These are phyloP conservation scores for Xiphydria camelus DNA, from an alignment of 2,888 invertebrate genomes.

Conservation along the genomic window DNA sequence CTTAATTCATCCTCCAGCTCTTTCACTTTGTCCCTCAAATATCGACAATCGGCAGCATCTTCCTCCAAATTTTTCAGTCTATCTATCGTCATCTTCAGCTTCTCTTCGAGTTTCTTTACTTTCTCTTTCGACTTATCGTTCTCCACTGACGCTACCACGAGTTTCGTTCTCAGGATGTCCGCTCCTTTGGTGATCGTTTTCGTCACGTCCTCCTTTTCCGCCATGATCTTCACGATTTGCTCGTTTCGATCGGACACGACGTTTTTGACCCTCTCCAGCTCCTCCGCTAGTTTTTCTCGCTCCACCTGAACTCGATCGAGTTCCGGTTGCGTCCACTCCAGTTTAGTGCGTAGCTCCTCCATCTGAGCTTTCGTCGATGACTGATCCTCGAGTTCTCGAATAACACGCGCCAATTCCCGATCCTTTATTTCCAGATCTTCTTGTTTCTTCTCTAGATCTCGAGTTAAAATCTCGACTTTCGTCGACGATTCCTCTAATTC, in stretches of 20 bases:
- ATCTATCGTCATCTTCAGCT: neutral
- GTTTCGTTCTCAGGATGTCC: slow-evolving; percentile 12
- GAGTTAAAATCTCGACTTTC: slow-evolving; percentile 13
- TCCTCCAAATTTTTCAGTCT: neutral
- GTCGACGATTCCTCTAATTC: slow-evolving; percentile 13
- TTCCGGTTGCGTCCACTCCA: slow-evolving; percentile 13
- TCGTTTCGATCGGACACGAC: slow-evolving; percentile 20
- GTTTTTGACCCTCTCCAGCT: slow-evolving; percentile 19
- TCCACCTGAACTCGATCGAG: slow-evolving; percentile 17
- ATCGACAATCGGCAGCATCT: neutral
- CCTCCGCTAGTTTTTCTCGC: slow-evolving; percentile 18
- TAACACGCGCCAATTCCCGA: slow-evolving; percentile 14
- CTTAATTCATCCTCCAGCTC: slow-evolving; percentile 16
- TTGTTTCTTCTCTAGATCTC: slow-evolving; percentile 13
- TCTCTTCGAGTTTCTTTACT: neutral
- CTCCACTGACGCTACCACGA: slow-evolving; percentile 10
- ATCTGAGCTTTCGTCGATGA: slow-evolving; percentile 14
- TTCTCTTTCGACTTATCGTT: slow-evolving; percentile 12
- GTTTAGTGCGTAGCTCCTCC: slow-evolving; percentile 20
- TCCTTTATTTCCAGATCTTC: slow-evolving; percentile 11
- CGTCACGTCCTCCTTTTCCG: slow-evolving; percentile 18
- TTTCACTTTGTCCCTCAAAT: slow-evolving; percentile 13
- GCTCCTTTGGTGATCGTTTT: slow-evolving; percentile 13
- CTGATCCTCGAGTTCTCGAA: slow-evolving; percentile 15
- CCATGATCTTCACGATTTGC: slow-evolving; percentile 17